Evolutionary conservation across 2,888 invertebrate species (phyloP), one percentile per base, ranked within the genome.

Genomic region (Volucella bombylans): DNA sequence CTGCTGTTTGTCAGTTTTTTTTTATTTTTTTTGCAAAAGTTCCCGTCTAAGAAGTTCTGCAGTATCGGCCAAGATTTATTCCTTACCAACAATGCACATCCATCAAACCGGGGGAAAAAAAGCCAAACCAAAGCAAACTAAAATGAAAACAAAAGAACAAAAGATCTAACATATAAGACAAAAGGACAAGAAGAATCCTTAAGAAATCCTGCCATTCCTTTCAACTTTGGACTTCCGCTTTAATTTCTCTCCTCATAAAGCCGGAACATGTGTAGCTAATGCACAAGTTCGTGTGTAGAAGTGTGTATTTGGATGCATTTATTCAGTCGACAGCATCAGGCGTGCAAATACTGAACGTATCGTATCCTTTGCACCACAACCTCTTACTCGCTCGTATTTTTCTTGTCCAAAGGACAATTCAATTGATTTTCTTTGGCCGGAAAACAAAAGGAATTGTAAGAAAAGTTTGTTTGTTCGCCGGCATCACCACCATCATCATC

Each of bases 401-500:
- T 65, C 50, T 61, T 77, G 68, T 72, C 71, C 57, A 59, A 68
- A 72, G 68, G 81, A 85, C 77, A 81, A 85, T 85, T 81, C 85
- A 85, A 85, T 85, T 85, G 85, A 81, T 81, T 85, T 81, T 81
- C 81, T 59, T 57, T 81, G 38, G 62, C 55, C 31, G 62, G 54
- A 77, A 85, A 81, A 81, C 76, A 68, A 85, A 76, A 85, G 50
- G 45, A 68, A 73, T 9, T 49, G 59, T 12, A 62, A 55, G 72
- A 68, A 76, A 85, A 62, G 71, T 85, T 81, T 85, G 85, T 85
- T 81, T 81, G 85, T 59, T 81, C 81, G 45, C 57, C 52, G 73
- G 23, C 67, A 67, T 55, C 67, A 10, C 41, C 80, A 71, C 55
- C 71, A 67, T 64, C 83, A 65, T 55, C 64, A 31, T 55, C 65